Evolutionary conservation across 2,797 vertebrate species (phyloP), one percentile per base, ranked within the genome.

Genomic region (Hippopotamyrus pictus): DNA sequence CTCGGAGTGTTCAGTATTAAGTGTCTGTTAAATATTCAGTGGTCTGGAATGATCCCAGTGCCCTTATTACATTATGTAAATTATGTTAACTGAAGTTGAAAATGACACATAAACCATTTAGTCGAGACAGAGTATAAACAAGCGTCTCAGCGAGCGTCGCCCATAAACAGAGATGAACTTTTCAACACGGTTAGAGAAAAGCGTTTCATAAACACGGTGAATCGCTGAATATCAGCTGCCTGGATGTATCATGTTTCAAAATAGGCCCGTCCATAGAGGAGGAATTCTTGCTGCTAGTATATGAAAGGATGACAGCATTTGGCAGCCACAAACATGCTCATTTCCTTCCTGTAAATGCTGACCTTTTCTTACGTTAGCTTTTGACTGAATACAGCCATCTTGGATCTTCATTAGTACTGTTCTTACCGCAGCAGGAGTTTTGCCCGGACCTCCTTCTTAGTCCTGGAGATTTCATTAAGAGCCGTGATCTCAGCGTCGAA

Each of bases 341-440:
- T 79, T 44, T 79, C 73, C 73, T 7, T 41, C 73, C 1, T 79
- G 44, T 19, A 79, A 41, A 79, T 79, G 14, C 37, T 79, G 17
- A 41, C 7, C 17, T 44, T 79, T 41, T 79, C 19, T 44, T 9
- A 19, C 17, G 4, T 19, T 44, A 7, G 73, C 37, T 8, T 44
- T 44, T 44, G 44, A 19, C 17, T 79, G 37, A 44, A 79, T 3
- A 41, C 17, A 37, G 37, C 73, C 37, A 79, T 44, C 73, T 41
- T 9, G 14, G 73, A 44, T 44, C 3, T 44, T 2, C 6, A 1
- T 79, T 19, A 44, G 73, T 12, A 76, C 69, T n/a, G 92, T 90
- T 93, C 96, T 97, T 96, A 99, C 98, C 98, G 97, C 89, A 99
- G 95, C 89, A 98, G 96, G 94, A 99, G 97, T 95, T 98, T 99